These are phyloP conservation scores for Ovis canadensis DNA, from an alignment of 2,113 vertebrate species.

Conservation along the genomic window DNA sequence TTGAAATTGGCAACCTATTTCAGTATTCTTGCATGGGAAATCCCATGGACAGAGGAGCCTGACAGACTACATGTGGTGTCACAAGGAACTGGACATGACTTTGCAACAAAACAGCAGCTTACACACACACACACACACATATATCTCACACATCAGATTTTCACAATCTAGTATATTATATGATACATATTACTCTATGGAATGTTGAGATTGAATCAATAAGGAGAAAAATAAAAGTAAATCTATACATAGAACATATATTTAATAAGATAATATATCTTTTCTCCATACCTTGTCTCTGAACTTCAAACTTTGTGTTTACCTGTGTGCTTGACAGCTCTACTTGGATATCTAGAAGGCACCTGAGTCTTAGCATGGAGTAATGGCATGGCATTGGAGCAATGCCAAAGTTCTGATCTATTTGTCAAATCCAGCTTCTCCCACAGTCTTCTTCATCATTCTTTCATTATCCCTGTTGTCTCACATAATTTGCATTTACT, in stretches of 20 bases:
- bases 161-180: background rate
- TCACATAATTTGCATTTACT: background rate
- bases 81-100: background rate
- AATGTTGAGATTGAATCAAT: background rate
- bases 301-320: background rate
- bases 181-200: background rate
- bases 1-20: background rate
- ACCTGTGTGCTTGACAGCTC: background rate
- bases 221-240: background rate
- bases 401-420: background rate
- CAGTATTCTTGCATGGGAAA: background rate
- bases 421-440: background rate
- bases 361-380: background rate
- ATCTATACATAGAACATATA: background rate
- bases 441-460: background rate
- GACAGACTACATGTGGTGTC: background rate
- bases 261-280: background rate
- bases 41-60: background rate
- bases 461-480: background rate
- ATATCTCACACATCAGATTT: background rate
- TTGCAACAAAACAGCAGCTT: background rate
- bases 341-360: background rate
- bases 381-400: background rate
- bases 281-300: background rate
- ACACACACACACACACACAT: background rate